Conservation (phyloP, 2,113 vertebrate genomes). For the Dicaeum eximium region DNA sequence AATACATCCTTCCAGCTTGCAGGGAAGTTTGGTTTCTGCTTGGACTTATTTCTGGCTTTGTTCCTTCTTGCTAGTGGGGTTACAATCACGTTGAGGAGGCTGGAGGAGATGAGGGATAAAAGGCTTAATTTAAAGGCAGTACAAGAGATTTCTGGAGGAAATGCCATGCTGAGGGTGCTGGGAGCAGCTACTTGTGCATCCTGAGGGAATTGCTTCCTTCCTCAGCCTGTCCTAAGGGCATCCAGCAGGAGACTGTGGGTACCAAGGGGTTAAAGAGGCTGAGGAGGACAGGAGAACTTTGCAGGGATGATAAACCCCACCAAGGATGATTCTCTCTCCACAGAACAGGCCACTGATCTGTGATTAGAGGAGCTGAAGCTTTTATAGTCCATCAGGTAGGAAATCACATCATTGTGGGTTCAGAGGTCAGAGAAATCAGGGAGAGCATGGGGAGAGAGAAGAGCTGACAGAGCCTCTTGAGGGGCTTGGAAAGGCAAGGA, state of each 20-base stretch:
- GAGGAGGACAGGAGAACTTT: not conserved
- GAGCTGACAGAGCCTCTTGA: not conserved
- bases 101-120: accelerated
- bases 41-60: accelerated
- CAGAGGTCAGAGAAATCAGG: not conserved
- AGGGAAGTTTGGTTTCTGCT: not conserved
- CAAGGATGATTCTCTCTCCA: not conserved
- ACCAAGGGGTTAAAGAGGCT: not conserved
- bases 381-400: conserved; percentile 22
- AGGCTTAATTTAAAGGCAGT: not conserved
- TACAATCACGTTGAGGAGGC: not conserved
- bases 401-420: not conserved
- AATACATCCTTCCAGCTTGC: not conserved
- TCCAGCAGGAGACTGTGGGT: not conserved
- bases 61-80: not conserved
- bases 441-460: not conserved
- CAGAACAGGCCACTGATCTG: not conserved
- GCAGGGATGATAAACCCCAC: not conserved
- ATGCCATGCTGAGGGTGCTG: not conserved
- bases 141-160: not conserved
- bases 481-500: not conserved
- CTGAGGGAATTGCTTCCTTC: not conserved
- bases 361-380: conserved; percentile 36
- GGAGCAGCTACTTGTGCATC: not conserved
- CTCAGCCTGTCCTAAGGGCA: accelerated